Conservation (phyloP, 2,797 vertebrate species). For the Denticeps clupeoides region DNA sequence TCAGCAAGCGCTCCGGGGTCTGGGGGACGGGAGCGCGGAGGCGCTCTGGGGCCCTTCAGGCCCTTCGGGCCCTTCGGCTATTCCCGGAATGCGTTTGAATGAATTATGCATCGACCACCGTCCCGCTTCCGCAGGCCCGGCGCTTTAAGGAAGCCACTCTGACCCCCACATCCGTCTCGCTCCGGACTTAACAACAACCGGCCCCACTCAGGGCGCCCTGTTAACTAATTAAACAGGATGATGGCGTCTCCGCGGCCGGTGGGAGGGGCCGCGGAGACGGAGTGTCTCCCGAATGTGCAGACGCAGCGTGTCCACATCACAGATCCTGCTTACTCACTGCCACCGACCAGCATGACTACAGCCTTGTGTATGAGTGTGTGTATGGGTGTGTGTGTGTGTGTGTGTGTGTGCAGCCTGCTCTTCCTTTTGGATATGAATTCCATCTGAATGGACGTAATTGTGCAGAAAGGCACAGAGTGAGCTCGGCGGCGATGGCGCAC, state of each 20-base stretch:
- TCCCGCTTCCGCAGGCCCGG: neutral
- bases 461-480: slow-evolving; percentile 22
- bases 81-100: slow-evolving; percentile 27
- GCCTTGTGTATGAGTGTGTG: neutral
- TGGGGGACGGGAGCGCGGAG: too few relatives aligned
- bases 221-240: too few relatives aligned
- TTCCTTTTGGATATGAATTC: slow-evolving; percentile 20
- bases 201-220: too few relatives aligned
- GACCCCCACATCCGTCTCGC: neutral
- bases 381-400: neutral
- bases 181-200: too few relatives aligned
- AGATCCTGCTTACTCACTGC: slow-evolving; percentile 5
- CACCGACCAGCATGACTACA: neutral
- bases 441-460: slow-evolving; percentile 40
- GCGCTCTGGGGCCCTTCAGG: slow-evolving; percentile 11
- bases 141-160: neutral
- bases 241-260: too few relatives aligned
- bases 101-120: slow-evolving; percentile 16
- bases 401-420: slow-evolving; percentile 8
- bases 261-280: too few relatives aligned
- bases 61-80: slow-evolving; percentile 11
- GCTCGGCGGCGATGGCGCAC: neutral
- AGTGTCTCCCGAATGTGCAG: slow-evolving; percentile 3
- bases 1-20: too few relatives aligned
- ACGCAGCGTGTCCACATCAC: slow-evolving; percentile 3